Evolutionary conservation across 2,113 vertebrate genomes (phyloP).

Genomic region (Psammodynastes pulverulentus): DNA sequence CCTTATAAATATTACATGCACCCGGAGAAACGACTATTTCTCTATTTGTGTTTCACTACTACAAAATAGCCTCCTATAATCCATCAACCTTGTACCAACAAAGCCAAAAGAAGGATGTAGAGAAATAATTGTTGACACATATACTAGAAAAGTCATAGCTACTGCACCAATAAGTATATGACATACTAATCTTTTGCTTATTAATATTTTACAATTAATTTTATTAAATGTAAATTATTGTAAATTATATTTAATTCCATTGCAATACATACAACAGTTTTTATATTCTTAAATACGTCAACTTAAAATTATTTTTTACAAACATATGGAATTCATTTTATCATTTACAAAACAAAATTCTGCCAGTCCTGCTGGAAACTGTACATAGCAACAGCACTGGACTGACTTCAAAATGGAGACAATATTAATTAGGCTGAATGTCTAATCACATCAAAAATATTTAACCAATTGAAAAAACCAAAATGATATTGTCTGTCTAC

Average conservation of each 20-base stretch:
- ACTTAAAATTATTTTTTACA: background rate
- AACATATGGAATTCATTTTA: background rate
- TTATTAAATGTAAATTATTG: background rate
- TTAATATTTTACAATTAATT: background rate
- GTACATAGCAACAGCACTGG: background rate
- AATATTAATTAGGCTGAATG: background rate
- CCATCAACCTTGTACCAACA: background rate
- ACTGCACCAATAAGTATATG: background rate
- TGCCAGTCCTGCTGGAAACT: background rate
- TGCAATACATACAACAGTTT: background rate
- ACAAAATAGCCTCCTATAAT: background rate
- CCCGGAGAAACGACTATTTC: background rate
- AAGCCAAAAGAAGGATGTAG: background rate
- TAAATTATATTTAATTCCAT: background rate
- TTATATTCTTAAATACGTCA: background rate
- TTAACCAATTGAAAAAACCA: background rate
- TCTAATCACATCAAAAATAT: background rate
- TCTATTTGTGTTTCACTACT: background rate
- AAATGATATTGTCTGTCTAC: background rate
- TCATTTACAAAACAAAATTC: background rate
- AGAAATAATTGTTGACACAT: background rate
- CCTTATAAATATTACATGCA: background rate
- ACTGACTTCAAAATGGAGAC: background rate
- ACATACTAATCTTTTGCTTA: background rate
- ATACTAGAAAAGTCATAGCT: background rate